Conservation (phyloP, 1,140 invertebrate genomes). For the Pogonognathellus flavescens region DNA sequence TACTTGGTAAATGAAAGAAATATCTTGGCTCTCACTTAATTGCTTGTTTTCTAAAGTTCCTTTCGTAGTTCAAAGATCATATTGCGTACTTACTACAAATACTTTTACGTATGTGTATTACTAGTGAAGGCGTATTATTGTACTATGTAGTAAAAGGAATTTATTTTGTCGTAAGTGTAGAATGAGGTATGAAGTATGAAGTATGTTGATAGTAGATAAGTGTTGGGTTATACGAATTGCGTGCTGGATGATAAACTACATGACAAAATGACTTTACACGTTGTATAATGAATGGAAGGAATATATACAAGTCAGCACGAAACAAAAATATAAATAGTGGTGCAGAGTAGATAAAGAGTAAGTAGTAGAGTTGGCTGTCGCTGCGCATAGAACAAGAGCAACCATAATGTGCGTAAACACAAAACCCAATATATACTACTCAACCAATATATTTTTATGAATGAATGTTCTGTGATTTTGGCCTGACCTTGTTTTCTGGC, state of each 20-base stretch:
- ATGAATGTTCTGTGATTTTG: slow-evolving; percentile 20
- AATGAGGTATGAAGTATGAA: too few relatives aligned
- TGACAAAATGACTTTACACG: too few relatives aligned
- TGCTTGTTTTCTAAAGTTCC: slow-evolving; percentile 37
- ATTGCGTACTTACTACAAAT: neutral
- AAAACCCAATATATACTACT: neutral
- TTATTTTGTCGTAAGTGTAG: too few relatives aligned
- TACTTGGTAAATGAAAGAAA: slow-evolving; percentile 7
- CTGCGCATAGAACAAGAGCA: neutral
- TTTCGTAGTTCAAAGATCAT: slow-evolving; percentile 39
- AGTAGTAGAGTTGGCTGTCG: neutral
- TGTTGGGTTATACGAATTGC: too few relatives aligned
- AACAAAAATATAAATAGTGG: neutral
- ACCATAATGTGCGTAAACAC: neutral
- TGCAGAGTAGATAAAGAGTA: neutral
- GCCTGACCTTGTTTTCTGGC: neutral
- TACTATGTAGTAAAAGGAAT: too few relatives aligned
- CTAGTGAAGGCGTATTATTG: too few relatives aligned
- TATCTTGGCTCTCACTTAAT: slow-evolving; percentile 35
- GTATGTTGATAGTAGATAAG: too few relatives aligned
- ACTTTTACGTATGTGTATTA: too few relatives aligned
- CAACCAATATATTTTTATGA: slow-evolving; percentile 14
- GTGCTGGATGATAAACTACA: too few relatives aligned
- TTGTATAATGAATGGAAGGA: too few relatives aligned
- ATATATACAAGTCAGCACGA: too few relatives aligned